These are phyloP conservation scores for Bergia puertoricense DNA, from an alignment of 92 coral and sea anemone species.

Conservation along the genomic window DNA sequence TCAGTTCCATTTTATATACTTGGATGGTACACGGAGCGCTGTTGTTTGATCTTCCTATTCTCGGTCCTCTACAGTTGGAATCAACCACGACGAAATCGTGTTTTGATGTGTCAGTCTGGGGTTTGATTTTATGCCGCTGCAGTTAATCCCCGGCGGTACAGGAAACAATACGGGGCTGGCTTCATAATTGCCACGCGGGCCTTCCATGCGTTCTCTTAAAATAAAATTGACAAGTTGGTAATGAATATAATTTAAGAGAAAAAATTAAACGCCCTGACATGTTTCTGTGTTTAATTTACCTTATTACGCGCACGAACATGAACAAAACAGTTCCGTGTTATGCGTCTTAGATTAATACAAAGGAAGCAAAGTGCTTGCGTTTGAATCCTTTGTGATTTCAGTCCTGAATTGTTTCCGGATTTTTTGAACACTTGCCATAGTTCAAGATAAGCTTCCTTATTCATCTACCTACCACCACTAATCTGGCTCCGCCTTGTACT, in stretches of 20 bases:
- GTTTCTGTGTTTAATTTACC: background rate
- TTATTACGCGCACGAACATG: background rate
- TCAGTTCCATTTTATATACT: background rate
- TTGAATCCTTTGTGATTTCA: background rate
- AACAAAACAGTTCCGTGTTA: background rate
- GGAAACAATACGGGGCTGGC: constrained; percentile 3
- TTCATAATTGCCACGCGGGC: background rate
- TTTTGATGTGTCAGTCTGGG: background rate
- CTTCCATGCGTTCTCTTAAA: background rate
- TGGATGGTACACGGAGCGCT: background rate
- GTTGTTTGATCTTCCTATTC: background rate
- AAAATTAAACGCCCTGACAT: background rate
- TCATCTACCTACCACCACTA: constrained; percentile 5
- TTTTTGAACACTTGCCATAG: constrained; percentile 29
- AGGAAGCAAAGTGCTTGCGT: background rate
- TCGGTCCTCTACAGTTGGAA: background rate
- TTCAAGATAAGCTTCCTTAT: background rate
- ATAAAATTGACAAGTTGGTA: background rate
- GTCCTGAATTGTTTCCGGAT: constrained; percentile 31
- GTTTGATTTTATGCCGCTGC: background rate
- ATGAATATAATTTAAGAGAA: background rate
- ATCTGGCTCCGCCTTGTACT: constrained; percentile 8
- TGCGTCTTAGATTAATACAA: background rate
- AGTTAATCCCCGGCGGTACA: background rate
- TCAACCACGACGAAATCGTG: background rate